phyloP scores from a whole-genome alignment of 1,140 invertebrate species.

The Helicoverpa armigera region DNA sequence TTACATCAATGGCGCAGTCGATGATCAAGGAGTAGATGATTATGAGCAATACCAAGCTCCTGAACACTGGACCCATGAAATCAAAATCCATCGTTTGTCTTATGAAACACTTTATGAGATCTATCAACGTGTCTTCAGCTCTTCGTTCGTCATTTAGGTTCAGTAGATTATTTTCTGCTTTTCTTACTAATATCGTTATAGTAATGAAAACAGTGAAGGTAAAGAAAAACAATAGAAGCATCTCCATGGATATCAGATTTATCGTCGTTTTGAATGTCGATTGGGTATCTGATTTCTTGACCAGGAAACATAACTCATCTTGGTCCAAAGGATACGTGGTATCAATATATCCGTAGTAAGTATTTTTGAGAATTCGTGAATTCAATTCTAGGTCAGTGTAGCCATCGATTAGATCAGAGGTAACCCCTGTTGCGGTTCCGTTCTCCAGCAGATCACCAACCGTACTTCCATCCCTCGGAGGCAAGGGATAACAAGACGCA shows the following conservation, averaged over 20 bases:
- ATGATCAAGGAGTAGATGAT: conserved; percentile 79
- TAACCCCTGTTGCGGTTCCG: conserved; percentile 79
- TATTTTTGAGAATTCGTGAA: conserved; percentile 77
- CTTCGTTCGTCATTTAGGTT: conserved; percentile 63
- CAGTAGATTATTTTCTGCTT: conserved; percentile 66
- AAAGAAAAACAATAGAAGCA: conserved; percentile 71
- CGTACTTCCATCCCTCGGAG: conserved; percentile 75
- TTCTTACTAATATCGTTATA: conserved; percentile 64
- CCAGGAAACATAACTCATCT: conserved; percentile 78
- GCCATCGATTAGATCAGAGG: conserved; percentile 76
- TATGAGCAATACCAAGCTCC: conserved; percentile 68
- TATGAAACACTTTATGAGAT: conserved; percentile 79
- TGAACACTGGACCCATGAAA: conserved; percentile 73
- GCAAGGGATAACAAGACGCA: conserved; percentile 72
- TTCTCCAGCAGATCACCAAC: conserved; percentile 77
- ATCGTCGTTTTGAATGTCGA: conserved; percentile 75
- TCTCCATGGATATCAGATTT: conserved; percentile 71
- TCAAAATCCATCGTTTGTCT: conserved; percentile 77
- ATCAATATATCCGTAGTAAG: conserved; percentile 81
- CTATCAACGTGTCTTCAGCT: conserved; percentile 63
- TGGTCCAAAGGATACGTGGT: conserved; percentile 76
- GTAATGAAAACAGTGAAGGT: conserved; percentile 69
- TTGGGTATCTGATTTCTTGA: conserved; percentile 74
- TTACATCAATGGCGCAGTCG: conserved; percentile 80
- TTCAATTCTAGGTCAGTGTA: conserved; percentile 79